Conservation (phyloP, 1,140 invertebrate species). For the Orchestia grillus region DNA sequence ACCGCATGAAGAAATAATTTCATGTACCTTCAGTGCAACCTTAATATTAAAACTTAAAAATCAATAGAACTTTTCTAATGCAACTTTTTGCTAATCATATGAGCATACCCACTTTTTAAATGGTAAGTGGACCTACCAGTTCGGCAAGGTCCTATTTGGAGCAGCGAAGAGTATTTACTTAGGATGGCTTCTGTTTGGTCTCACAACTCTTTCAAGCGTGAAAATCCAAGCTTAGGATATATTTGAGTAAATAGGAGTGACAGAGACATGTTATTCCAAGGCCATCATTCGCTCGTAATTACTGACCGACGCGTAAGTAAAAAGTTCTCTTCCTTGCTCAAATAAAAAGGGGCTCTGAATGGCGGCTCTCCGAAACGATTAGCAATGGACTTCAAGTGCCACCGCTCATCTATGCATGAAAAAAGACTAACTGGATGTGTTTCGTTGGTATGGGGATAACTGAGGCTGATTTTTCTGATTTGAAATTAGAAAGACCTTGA, state of each 20-base stretch:
- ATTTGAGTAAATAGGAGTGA: slow-evolving; percentile 20
- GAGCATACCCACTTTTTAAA: neutral
- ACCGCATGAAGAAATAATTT: too few species aligned
- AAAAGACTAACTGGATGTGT: neutral
- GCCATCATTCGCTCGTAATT: slow-evolving; percentile 28
- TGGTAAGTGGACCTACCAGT: neutral
- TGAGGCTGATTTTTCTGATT: neutral
- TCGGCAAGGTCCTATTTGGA: neutral
- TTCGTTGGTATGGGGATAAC: neutral
- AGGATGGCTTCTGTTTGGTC: slow-evolving; percentile 32
- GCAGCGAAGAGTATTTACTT: slow-evolving; percentile 15
- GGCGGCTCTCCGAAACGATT: neutral
- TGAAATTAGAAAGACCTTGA: neutral
- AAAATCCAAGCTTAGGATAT: slow-evolving; percentile 49
- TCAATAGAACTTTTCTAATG: neutral
- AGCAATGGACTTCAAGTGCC: neutral
- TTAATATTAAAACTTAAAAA: neutral
- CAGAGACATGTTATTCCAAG: slow-evolving; percentile 52
- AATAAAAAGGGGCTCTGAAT: neutral
- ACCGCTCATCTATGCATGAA: neutral
- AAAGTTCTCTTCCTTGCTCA: neutral
- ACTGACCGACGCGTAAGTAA: neutral
- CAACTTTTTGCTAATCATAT: neutral
- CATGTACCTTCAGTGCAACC: too few species aligned
- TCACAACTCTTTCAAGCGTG: slow-evolving; percentile 27